A percentile compares a stretch with the other conserved stretches of the same genome.
Conservation (phyloP, 2,113 vertebrate species). For the Chloropsis hardwickii region DNA sequence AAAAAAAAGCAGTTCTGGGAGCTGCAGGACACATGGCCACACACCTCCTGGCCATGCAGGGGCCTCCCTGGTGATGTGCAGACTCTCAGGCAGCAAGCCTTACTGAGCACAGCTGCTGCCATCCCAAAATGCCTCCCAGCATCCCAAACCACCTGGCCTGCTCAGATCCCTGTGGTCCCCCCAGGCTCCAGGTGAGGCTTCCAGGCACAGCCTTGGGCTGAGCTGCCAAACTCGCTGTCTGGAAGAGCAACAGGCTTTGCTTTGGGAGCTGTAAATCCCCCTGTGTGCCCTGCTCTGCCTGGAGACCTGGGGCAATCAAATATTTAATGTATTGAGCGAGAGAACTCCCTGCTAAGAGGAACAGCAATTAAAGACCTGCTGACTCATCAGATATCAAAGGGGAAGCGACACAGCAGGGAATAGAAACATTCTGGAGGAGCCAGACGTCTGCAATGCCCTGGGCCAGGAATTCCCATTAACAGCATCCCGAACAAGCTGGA, state of each 20-base stretch:
- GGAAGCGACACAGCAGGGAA: neutral
- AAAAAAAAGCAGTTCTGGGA: neutral
- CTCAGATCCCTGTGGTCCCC: neutral
- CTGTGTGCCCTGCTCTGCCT: neutral
- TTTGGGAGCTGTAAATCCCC: neutral
- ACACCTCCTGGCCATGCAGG: neutral
- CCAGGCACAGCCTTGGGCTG: neutral
- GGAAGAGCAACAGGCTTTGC: neutral
- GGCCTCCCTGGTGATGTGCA: neutral
- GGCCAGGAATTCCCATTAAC: constrained; percentile 18
- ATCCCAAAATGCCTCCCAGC: neutral
- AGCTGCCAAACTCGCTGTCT: neutral
- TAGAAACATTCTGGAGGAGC: neutral
- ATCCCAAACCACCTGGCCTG: neutral
- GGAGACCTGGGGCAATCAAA: constrained; percentile 21
- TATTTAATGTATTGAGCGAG: constrained; percentile 25
- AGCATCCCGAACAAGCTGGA: neutral
- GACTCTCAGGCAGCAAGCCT: neutral
- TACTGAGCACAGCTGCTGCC: neutral
- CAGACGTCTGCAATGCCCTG: neutral
- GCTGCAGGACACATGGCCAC: neutral
- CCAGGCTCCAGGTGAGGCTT: rapidly evolving
- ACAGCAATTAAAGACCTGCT: constrained; percentile 49
- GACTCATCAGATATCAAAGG: constrained; percentile 44
- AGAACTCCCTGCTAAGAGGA: constrained; percentile 13